Conservation (phyloP, 2,113 vertebrate genomes). For the Ictalurus punctatus region DNA sequence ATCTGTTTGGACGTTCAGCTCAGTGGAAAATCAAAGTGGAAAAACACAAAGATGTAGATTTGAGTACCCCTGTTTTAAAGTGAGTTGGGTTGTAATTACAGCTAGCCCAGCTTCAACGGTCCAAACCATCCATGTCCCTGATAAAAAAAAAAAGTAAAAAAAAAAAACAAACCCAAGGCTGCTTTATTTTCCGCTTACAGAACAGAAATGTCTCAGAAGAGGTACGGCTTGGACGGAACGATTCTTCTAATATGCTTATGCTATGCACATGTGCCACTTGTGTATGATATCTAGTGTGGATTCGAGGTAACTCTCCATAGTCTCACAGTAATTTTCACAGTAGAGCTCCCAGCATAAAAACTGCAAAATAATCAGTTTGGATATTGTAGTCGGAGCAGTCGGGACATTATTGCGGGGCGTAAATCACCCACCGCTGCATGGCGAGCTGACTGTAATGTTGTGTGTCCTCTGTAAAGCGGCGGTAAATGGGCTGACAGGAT, state of each 20-base stretch:
- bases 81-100: not conserved
- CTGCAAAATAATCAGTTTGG: slow-evolving; percentile 40
- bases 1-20: too few relatives aligned
- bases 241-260: slow-evolving; percentile 13
- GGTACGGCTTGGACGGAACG: not conserved
- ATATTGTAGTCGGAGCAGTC: slow-evolving; percentile 40
- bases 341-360: slow-evolving; percentile 4
- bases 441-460: slow-evolving; percentile 34
- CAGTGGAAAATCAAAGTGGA: too few relatives aligned
- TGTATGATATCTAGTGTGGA: slow-evolving; percentile 18
- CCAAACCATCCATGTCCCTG: not conserved
- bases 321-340: slow-evolving; percentile 20
- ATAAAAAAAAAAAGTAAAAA: not conserved
- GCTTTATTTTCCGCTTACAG: not conserved
- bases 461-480: slow-evolving; percentile 55
- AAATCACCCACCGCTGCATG: slow-evolving; percentile 46
- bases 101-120: not conserved
- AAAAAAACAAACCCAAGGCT: not conserved
- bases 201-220: not conserved
- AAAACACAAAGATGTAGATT: too few relatives aligned
- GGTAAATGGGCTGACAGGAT: slow-evolving; percentile 54
- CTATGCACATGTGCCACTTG: not conserved
- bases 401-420: slow-evolving; percentile 25
- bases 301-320: slow-evolving; percentile 16
- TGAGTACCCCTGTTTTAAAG: not conserved